Evolutionary conservation across 1,140 invertebrate species (phyloP).

Genomic region (Cydia strobilella): DNA sequence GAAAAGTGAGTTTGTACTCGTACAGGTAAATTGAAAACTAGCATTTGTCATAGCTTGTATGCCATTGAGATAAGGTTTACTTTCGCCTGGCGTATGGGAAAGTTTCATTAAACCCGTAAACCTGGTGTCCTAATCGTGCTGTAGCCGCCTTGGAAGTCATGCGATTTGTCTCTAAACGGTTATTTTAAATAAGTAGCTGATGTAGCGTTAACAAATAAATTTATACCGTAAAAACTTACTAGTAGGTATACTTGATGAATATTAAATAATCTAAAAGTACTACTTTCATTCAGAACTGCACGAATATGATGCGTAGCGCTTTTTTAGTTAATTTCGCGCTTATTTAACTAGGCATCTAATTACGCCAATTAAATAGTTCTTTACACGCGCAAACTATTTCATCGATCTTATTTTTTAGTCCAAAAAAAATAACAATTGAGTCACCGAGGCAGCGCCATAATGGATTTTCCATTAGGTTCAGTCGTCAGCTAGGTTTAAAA

Average conservation of each 20-base stretch:
- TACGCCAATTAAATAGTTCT: no score
- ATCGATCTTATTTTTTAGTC: no score
- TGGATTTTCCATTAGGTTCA: slow-evolving; percentile 13
- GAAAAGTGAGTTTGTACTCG: neutral
- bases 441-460: neutral
- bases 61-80: neutral
- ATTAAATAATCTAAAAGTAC: no score
- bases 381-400: no score
- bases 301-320: no score
- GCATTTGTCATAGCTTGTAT: neutral
- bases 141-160: neutral
- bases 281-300: no score
- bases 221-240: no score
- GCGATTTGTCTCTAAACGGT: neutral
- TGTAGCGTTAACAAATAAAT: neutral
- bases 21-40: neutral
- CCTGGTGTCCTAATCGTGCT: neutral
- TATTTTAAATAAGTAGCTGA: neutral
- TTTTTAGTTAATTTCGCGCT: no score
- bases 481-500: slow-evolving; percentile 2
- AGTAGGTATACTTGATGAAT: no score
- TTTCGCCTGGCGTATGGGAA: neutral
- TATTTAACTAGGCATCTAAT: no score
- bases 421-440: neutral
- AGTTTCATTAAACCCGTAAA: neutral